phyloP scores from a whole-genome alignment of 1,140 invertebrate genomes.

The Temnothorax curvispinosus region DNA sequence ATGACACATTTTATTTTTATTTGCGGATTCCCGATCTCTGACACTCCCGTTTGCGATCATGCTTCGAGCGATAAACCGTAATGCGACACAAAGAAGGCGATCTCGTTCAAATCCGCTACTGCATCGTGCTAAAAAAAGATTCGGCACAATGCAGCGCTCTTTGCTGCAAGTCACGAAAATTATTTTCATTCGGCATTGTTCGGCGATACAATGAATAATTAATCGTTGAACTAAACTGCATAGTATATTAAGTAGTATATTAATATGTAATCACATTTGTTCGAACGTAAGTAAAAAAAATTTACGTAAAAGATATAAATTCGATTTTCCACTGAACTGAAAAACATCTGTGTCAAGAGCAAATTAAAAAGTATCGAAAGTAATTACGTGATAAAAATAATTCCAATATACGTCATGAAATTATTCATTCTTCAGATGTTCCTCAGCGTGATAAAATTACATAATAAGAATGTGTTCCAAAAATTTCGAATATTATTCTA shows the following conservation, averaged over 20 bases:
- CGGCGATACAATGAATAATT: conserved; percentile 11
- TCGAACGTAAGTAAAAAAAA: not conserved
- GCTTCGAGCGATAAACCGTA: conserved; percentile 1
- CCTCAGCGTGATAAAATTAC: not conserved
- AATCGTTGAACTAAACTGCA: not conserved
- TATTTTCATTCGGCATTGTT: conserved; percentile 37
- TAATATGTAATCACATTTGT: not conserved
- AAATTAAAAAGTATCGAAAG: not conserved
- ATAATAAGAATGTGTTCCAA: not conserved
- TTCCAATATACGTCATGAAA: not conserved
- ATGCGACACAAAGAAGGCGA: conserved; percentile 16
- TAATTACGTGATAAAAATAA: conserved; percentile 1
- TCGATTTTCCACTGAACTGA: not conserved
- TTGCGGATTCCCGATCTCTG: not conserved
- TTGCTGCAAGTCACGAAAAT: conserved; percentile 37
- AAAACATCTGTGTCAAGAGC: not conserved
- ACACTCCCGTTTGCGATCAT: not conserved
- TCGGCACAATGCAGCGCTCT: not conserved
- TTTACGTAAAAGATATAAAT: not conserved
- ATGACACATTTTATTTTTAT: not conserved
- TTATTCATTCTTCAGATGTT: conserved; percentile 4
- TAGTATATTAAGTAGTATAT: not conserved
- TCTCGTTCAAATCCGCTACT: conserved; percentile 15
- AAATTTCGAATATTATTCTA: not conserved
- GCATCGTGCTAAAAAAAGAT: conserved; percentile 53